These are phyloP conservation scores for Tricholauxania praeusta DNA, from an alignment of 2,888 invertebrate species.

Conservation along the genomic window DNA sequence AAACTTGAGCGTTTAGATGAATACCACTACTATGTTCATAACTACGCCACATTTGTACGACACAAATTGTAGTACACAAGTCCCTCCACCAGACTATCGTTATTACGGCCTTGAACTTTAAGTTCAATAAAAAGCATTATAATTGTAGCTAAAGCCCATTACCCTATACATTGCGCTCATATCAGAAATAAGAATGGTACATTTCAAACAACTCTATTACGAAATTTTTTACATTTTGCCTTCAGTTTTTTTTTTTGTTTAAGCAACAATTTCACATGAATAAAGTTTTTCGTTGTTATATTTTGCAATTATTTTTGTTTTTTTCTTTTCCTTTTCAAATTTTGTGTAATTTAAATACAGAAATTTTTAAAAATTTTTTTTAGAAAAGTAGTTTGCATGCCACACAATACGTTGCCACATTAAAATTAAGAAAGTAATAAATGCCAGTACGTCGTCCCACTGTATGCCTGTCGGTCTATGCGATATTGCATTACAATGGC, in stretches of 20 bases:
- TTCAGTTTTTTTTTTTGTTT: slow-evolving; percentile 48
- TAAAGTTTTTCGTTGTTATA: slow-evolving; percentile 10
- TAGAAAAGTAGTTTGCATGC: slow-evolving; percentile 56
- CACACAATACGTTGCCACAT: slow-evolving; percentile 59
- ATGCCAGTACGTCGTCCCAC: slow-evolving; percentile 56
- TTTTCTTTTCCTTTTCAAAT: neutral
- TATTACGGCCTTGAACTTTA: neutral
- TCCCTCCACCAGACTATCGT: too few species aligned
- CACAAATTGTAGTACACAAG: too few species aligned
- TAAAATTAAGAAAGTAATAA: slow-evolving; percentile 61
- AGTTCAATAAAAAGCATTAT: slow-evolving; percentile 28
- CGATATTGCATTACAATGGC: slow-evolving; percentile 36
- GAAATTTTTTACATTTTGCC: slow-evolving; percentile 61
- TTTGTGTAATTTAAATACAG: neutral
- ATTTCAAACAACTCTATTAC: slow-evolving; percentile 63
- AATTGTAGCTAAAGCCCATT: slow-evolving; percentile 53
- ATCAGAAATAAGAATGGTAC: slow-evolving; percentile 50
- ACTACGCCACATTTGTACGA: too few species aligned
- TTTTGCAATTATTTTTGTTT: slow-evolving; percentile 10
- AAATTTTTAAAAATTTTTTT: neutral
- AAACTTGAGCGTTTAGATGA: too few species aligned
- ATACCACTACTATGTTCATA: too few species aligned
- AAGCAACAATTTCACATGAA: slow-evolving; percentile 37
- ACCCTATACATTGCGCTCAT: slow-evolving; percentile 41
- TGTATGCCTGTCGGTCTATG: slow-evolving; percentile 15